Percentiles rank a stretch among this genome's conserved stretches.
phyloP scores from a whole-genome alignment of 2,797 vertebrate species.

The Valencia hispanica region DNA sequence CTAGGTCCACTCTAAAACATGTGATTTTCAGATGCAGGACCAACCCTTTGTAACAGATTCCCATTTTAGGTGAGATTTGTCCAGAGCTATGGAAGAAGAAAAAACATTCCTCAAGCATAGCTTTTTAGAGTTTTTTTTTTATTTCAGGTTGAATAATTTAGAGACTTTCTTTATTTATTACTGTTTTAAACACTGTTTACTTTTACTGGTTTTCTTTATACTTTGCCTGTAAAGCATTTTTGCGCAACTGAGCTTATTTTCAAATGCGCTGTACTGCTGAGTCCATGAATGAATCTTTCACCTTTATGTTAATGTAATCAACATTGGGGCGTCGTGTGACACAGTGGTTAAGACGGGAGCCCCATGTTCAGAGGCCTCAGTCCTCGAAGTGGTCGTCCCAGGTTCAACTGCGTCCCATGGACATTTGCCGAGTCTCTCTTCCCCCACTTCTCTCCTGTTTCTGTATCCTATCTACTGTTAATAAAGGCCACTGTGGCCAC shows the following conservation, averaged over 20 bases:
- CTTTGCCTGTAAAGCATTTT: background rate
- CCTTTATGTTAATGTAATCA: background rate
- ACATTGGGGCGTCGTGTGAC: too few species aligned
- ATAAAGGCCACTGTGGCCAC: too few species aligned
- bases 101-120: background rate
- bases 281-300: background rate
- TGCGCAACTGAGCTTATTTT: background rate
- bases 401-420: too few species aligned
- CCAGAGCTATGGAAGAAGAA: background rate
- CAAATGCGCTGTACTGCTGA: background rate
- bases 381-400: too few species aligned
- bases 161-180: background rate
- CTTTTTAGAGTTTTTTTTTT: background rate
- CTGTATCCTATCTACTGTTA: too few species aligned
- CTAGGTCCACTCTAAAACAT: too few species aligned
- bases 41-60: background rate
- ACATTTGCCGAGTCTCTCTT: too few species aligned
- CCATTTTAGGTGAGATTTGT: background rate
- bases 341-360: too few species aligned
- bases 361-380: too few species aligned
- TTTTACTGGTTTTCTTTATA: background rate
- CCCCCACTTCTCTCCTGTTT: too few species aligned
- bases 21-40: background rate
- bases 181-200: background rate
- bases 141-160: background rate